phyloP scores from a whole-genome alignment of 1,140 invertebrate genomes.

The Tribolium castaneum region DNA sequence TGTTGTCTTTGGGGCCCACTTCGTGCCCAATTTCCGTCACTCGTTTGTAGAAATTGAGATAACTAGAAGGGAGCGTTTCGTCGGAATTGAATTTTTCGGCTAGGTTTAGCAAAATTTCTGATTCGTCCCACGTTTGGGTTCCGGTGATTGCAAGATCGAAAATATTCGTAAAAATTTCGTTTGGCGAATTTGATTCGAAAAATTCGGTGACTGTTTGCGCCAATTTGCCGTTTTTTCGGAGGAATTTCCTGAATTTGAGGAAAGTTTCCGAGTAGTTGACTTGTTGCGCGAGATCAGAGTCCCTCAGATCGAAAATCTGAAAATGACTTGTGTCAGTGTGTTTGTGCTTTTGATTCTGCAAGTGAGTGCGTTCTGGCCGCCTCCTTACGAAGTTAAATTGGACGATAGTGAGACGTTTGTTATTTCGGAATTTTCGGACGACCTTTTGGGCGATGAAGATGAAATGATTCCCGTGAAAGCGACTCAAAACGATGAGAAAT shows the following conservation, averaged over 20 bases:
- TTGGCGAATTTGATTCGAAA: slow-evolving; percentile 57
- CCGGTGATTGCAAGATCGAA: slow-evolving; percentile 56
- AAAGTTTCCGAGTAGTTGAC: slow-evolving; percentile 64
- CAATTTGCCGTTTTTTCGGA: slow-evolving; percentile 57
- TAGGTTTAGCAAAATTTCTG: slow-evolving; percentile 46
- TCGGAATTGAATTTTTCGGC: slow-evolving; percentile 49
- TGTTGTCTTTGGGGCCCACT: slow-evolving; percentile 36
- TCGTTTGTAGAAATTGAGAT: slow-evolving; percentile 52
- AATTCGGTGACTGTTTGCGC: slow-evolving; percentile 63
- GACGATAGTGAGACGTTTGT: slow-evolving; percentile 50
- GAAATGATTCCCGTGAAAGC: slow-evolving; percentile 56
- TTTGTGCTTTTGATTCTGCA: not conserved
- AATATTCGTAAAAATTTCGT: slow-evolving; percentile 54
- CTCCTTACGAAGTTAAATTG: slow-evolving; percentile 7
- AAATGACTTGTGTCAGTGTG: slow-evolving; percentile 42
- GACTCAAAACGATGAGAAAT: slow-evolving; percentile 48
- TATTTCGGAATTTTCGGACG: slow-evolving; percentile 58
- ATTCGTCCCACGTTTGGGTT: slow-evolving; percentile 46
- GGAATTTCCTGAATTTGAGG: slow-evolving; percentile 59
- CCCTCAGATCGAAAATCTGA: slow-evolving; percentile 65
- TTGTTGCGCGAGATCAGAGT: slow-evolving; percentile 62
- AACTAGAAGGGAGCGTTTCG: slow-evolving; percentile 34
- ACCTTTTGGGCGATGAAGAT: slow-evolving; percentile 58
- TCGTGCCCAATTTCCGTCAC: slow-evolving; percentile 47
- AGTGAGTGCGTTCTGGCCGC: not conserved